phyloP scores from a whole-genome alignment of 2,888 invertebrate species.

The Galeruca laticollis region DNA sequence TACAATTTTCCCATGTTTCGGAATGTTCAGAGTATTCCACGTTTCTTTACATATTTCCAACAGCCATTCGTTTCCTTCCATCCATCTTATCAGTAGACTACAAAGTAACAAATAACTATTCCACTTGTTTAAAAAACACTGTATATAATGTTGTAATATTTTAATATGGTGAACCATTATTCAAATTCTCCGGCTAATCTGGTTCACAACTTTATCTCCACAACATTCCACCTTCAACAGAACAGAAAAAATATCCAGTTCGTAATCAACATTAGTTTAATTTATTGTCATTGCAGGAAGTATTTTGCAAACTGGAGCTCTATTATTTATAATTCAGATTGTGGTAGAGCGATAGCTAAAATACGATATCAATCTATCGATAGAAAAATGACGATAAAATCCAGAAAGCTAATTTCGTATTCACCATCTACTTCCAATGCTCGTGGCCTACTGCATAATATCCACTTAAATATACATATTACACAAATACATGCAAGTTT shows the following conservation, averaged over 20 bases:
- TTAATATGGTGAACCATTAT: neutral
- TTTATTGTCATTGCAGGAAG: slow-evolving; percentile 37
- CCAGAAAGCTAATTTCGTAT: slow-evolving; percentile 52
- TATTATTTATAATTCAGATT: slow-evolving; percentile 44
- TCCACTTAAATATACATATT: slow-evolving; percentile 60
- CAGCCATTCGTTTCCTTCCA: too few relatives aligned
- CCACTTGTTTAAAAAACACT: neutral
- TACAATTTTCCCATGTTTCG: too few relatives aligned
- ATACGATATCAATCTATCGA: slow-evolving; percentile 50
- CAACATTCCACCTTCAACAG: slow-evolving; percentile 1
- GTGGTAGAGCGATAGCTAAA: slow-evolving; percentile 45
- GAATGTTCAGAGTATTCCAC: too few relatives aligned
- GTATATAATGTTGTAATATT: neutral
- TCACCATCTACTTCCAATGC: slow-evolving; percentile 53
- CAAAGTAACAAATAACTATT: too few relatives aligned
- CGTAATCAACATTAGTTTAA: slow-evolving; percentile 6
- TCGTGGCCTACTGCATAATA: slow-evolving; percentile 58
- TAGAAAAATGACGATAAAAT: slow-evolving; percentile 51
- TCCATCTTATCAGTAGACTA: too few relatives aligned
- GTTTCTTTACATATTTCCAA: too few relatives aligned
- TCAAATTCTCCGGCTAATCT: neutral
- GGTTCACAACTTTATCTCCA: neutral
- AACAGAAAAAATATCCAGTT: neutral
- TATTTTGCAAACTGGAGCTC: slow-evolving; percentile 32
- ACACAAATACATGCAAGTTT: slow-evolving; percentile 59